These are phyloP conservation scores for Podilymbus podiceps DNA, from an alignment of 2,113 vertebrate species.

Conservation along the genomic window DNA sequence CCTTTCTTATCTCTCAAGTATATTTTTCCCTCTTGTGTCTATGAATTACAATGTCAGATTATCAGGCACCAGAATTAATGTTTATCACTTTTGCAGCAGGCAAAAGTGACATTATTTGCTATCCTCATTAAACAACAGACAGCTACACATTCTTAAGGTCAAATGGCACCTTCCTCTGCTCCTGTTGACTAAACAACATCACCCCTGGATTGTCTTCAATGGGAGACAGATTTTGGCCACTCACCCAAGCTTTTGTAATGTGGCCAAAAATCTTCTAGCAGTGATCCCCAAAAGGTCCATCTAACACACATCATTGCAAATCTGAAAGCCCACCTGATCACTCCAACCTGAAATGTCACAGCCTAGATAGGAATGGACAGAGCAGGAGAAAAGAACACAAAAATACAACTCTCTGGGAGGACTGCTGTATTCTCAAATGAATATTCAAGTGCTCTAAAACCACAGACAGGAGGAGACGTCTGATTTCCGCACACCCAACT, in stretches of 20 bases:
- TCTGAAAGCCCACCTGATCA: neutral
- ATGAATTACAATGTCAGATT: neutral
- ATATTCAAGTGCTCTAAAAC: neutral
- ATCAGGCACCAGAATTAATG: neutral
- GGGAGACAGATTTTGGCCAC: neutral
- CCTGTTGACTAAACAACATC: neutral
- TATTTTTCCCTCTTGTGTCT: neutral
- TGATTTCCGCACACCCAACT: neutral
- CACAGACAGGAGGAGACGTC: neutral
- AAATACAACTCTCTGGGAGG: neutral
- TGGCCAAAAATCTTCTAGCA: neutral
- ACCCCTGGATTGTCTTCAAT: neutral
- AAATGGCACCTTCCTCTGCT: neutral
- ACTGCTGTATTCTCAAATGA: neutral
- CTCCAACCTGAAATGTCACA: neutral
- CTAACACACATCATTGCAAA: neutral
- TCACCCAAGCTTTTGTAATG: neutral
- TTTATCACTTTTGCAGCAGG: neutral
- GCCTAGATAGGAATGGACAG: neutral
- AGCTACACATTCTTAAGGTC: neutral
- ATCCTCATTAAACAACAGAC: neutral
- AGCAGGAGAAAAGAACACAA: accelerated
- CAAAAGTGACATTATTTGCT: neutral
- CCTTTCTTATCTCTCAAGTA: neutral
- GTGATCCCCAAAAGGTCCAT: neutral